Conservation (phyloP, 2,113 vertebrate species). For the Phalacrocorax aristotelis region DNA sequence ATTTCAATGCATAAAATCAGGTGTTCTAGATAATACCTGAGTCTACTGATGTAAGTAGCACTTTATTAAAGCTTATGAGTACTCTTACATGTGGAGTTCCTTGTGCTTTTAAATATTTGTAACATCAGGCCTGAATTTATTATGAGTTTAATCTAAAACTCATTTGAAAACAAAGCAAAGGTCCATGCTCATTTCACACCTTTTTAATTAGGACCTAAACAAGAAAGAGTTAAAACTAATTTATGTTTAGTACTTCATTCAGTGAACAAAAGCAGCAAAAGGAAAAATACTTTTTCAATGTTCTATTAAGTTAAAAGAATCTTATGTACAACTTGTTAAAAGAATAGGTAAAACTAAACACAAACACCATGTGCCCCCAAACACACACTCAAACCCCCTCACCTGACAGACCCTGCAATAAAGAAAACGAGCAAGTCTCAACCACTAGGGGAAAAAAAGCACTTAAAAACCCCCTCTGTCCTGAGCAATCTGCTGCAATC, state of each 20-base stretch:
- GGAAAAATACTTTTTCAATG: neutral
- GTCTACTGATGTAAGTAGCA: neutral
- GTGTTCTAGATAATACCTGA: neutral
- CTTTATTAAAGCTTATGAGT: neutral
- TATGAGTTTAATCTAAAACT: neutral
- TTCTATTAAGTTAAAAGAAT: neutral
- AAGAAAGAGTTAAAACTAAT: neutral
- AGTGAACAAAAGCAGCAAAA: neutral
- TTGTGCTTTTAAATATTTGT: neutral
- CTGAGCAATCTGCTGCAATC: neutral
- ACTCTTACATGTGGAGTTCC: neutral
- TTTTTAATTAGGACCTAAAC: neutral
- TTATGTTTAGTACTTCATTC: neutral
- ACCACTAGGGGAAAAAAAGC: neutral
- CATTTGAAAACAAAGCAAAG: neutral
- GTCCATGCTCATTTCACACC: neutral
- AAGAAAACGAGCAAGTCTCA: neutral
- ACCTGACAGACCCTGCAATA: neutral
- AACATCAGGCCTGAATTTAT: neutral
- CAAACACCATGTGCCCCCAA: neutral
- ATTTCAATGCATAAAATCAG: neutral
- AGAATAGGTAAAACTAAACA: neutral
- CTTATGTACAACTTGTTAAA: neutral
- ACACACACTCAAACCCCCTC: neutral
- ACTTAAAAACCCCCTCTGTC: neutral